These are phyloP conservation scores for Eubasilissa splendida DNA, from an alignment of 2,888 invertebrate species.

Conservation along the genomic window DNA sequence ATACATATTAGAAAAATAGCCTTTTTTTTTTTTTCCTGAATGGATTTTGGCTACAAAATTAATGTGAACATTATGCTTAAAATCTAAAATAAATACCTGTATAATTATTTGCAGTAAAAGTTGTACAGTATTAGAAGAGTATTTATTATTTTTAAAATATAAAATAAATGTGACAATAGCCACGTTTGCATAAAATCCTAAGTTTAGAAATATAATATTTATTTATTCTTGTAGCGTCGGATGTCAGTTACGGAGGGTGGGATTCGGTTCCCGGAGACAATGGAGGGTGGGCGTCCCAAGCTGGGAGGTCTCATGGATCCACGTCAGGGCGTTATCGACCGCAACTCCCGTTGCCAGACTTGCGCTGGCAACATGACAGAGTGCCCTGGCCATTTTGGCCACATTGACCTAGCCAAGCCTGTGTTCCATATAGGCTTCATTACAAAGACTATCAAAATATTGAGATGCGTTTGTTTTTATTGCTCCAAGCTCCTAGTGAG, in stretches of 20 bases:
- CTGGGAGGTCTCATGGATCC: conserved; percentile 99
- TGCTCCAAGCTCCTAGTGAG: conserved; percentile 98
- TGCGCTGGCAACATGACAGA: conserved; percentile 99
- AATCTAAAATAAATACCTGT: no score
- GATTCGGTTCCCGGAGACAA: conserved; percentile 96
- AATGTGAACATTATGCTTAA: no score
- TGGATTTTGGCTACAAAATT: no score
- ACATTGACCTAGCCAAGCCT: conserved; percentile 97
- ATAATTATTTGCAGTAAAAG: no score
- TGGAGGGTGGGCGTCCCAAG: conserved; percentile 99
- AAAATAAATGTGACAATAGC: no score
- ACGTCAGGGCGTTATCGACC: conserved; percentile 96
- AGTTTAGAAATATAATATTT: no score
- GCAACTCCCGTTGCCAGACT: conserved; percentile 93
- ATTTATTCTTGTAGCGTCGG: conserved; percentile 78
- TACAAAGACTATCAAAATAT: conserved; percentile 95
- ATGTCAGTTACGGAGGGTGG: conserved; percentile 99
- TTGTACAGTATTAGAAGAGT: no score
- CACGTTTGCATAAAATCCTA: no score
- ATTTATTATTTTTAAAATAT: no score
- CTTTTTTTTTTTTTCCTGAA: no score
- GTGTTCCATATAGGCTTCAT: conserved; percentile 99
- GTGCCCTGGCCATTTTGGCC: conserved; percentile 99
- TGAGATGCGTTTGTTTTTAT: conserved; percentile 99
- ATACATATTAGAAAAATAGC: no score